Conservation (phyloP, 2,113 vertebrate genomes). For the Falcunculus frontatus region DNA sequence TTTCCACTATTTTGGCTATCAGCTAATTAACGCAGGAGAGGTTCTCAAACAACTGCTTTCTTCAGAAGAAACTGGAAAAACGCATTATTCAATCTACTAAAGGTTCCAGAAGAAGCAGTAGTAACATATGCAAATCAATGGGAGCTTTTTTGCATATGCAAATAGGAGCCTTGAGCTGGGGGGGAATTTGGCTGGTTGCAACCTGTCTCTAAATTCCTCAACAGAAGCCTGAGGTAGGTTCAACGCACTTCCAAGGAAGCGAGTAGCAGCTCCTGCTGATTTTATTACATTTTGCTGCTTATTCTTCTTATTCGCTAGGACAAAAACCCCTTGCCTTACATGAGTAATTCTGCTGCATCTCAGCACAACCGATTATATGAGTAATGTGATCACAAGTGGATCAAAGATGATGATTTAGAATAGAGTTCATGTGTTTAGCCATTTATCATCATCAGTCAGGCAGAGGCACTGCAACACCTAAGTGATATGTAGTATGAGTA, state of each 20-base stretch:
- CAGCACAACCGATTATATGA: background rate
- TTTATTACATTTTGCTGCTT: background rate
- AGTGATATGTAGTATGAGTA: background rate
- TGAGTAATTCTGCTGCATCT: conserved; percentile 24
- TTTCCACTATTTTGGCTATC: conserved; percentile 30
- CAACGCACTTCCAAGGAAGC: background rate
- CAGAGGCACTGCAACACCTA: background rate
- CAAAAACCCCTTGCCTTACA: background rate
- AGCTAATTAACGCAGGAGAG: conserved; percentile 7
- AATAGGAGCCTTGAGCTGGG: background rate
- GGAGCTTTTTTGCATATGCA: background rate
- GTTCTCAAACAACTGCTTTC: background rate
- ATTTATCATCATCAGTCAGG: background rate
- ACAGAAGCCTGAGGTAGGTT: background rate
- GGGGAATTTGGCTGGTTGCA: background rate
- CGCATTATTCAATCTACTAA: background rate
- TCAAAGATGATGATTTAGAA: conserved; percentile 22
- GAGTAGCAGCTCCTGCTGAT: conserved; percentile 10
- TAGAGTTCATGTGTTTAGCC: conserved; percentile 9
- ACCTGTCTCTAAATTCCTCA: background rate
- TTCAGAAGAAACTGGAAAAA: conserved; percentile 9
- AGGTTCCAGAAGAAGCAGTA: background rate
- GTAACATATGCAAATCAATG: background rate
- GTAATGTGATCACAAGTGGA: conserved; percentile 23
- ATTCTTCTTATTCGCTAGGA: background rate